A percentile compares a stretch with the other conserved stretches of the same genome.
phyloP scores from a whole-genome alignment of 2,113 vertebrate genomes.

The Anthoscopus minutus region DNA sequence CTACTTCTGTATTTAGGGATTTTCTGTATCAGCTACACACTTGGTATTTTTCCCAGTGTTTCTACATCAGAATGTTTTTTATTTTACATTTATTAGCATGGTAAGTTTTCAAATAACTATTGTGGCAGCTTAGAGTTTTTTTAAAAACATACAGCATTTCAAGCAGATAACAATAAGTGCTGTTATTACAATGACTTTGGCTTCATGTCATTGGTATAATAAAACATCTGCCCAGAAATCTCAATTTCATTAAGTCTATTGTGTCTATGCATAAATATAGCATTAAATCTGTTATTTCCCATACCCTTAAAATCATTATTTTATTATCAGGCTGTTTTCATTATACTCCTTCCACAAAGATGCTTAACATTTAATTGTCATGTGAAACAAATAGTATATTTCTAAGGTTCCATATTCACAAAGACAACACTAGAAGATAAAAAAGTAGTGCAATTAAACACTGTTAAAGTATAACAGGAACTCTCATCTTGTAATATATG shows the following conservation, averaged over 20 bases:
- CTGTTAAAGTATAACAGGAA: not conserved
- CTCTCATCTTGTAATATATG: not conserved
- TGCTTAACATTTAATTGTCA: not conserved
- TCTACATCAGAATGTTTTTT: not conserved
- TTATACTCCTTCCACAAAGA: not conserved
- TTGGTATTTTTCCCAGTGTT: not conserved
- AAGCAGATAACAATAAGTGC: not conserved
- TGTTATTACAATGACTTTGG: not conserved
- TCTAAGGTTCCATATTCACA: not conserved
- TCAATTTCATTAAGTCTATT: slow-evolving; percentile 20
- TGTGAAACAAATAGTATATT: not conserved
- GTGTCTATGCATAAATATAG: not conserved
- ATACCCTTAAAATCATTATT: not conserved
- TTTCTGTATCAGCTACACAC: not conserved
- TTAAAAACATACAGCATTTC: not conserved
- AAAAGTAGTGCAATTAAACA: not conserved
- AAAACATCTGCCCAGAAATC: slow-evolving; percentile 15
- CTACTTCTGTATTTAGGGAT: not conserved
- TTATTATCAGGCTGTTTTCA: not conserved
- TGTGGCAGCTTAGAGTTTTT: not conserved
- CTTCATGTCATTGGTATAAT: not conserved
- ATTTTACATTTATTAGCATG: not conserved
- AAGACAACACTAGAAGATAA: not conserved
- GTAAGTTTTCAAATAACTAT: not conserved
- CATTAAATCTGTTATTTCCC: not conserved